These are phyloP conservation scores for Holcopasites calliopsidis DNA, from an alignment of 1,140 invertebrate species.

Conservation along the genomic window DNA sequence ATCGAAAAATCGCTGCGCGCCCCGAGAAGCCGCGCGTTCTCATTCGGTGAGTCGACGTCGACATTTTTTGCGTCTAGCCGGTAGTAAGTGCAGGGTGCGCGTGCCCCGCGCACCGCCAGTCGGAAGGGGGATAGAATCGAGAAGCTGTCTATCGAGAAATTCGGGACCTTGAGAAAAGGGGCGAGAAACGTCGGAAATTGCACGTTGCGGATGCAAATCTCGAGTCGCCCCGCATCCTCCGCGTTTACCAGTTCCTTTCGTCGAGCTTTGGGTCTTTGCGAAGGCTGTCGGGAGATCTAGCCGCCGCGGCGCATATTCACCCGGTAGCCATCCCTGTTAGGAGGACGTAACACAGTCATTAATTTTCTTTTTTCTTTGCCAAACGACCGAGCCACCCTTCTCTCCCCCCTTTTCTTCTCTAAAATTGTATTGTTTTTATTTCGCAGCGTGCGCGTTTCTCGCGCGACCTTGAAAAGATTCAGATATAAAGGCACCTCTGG, in stretches of 20 bases:
- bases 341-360: slow-evolving; percentile 34
- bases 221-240: neutral
- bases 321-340: slow-evolving; percentile 15
- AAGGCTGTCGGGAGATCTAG: neutral
- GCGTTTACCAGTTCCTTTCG: neutral
- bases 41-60: slow-evolving; percentile 57
- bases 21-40: slow-evolving; percentile 29
- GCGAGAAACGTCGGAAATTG: slow-evolving; percentile 72
- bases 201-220: slow-evolving; percentile 75
- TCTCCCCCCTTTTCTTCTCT: neutral
- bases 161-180: slow-evolving; percentile 61
- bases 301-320: neutral
- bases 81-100: slow-evolving; percentile 77
- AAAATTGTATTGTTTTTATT: too few species aligned
- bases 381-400: neutral
- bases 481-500: slow-evolving; percentile 14
- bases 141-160: slow-evolving; percentile 51
- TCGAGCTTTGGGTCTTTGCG: neutral
- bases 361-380: slow-evolving; percentile 25
- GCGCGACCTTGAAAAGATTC: slow-evolving; percentile 31
- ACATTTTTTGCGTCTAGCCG: slow-evolving; percentile 78
- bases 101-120: slow-evolving; percentile 4
- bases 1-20: slow-evolving; percentile 67
- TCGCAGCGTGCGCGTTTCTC: neutral
- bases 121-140: slow-evolving; percentile 27